Conservation (phyloP, 2,113 vertebrate species). For the Aptenodytes patagonicus region DNA sequence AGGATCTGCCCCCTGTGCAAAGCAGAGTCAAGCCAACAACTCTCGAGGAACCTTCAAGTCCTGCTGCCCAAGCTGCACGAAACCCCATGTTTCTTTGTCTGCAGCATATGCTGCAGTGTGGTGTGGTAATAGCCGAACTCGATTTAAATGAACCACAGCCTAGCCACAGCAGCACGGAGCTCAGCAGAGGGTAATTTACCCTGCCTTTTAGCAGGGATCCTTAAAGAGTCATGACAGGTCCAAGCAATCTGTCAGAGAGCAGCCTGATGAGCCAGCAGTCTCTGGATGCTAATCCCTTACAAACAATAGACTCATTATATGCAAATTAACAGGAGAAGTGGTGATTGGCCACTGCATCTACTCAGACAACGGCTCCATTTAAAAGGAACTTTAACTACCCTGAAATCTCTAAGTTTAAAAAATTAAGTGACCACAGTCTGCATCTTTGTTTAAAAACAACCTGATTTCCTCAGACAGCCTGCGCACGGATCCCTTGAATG, state of each 20-base stretch:
- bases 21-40: not conserved
- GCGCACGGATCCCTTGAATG: not conserved
- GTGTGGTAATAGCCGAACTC: slow-evolving; percentile 11
- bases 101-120: not conserved
- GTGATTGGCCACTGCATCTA: slow-evolving; percentile 1
- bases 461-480: not conserved
- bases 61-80: not conserved
- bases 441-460: not conserved
- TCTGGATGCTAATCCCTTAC: slow-evolving; percentile 34
- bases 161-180: slow-evolving; percentile 16
- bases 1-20: not conserved
- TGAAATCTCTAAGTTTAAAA: not conserved
- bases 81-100: not conserved
- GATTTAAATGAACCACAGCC: slow-evolving; percentile 27
- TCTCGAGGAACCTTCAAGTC: not conserved
- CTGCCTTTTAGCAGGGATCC: slow-evolving; percentile 47
- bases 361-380: not conserved
- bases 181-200: slow-evolving; percentile 59
- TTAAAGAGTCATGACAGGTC: slow-evolving; percentile 55
- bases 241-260: slow-evolving; percentile 52
- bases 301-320: slow-evolving; percentile 48
- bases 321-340: slow-evolving; percentile 49
- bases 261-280: slow-evolving; percentile 28
- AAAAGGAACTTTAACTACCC: not conserved
- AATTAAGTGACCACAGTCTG: not conserved